These are phyloP conservation scores for Asteroscopus sphinx DNA, from an alignment of 2,888 invertebrate genomes.

Conservation along the genomic window DNA sequence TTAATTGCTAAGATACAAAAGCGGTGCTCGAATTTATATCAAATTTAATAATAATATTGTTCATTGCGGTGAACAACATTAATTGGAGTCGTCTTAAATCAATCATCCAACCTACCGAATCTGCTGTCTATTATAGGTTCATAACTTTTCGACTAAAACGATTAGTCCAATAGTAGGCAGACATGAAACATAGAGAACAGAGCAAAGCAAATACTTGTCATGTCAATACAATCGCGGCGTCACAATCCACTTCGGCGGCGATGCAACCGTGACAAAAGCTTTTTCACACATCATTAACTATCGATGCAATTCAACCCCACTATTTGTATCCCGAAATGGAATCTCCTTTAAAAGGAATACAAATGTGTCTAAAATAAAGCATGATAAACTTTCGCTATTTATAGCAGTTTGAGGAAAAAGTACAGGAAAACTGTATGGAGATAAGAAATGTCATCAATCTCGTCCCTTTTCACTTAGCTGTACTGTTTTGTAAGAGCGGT, in stretches of 20 bases:
- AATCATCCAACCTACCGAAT: too few relatives aligned
- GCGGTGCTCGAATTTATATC: conserved; percentile 30
- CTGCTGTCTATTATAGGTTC: too few relatives aligned
- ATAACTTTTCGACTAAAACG: too few relatives aligned
- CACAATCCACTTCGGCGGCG: conserved; percentile 9
- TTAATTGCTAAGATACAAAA: conserved; percentile 57
- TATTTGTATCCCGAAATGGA: conserved; percentile 22
- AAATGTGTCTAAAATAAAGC: conserved; percentile 35
- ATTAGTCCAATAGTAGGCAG: conserved; percentile 5
- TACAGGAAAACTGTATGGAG: conserved; percentile 40
- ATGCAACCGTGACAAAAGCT: conserved; percentile 28
- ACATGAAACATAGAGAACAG: conserved; percentile 6
- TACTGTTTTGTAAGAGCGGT: conserved; percentile 25
- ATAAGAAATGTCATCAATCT: conserved; percentile 51
- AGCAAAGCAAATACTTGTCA: conserved; percentile 41
- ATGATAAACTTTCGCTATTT: conserved; percentile 30
- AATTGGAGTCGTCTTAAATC: conserved; percentile 1
- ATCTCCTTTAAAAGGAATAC: conserved; percentile 14
- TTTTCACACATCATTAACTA: conserved; percentile 45
- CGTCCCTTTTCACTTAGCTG: conserved; percentile 46
- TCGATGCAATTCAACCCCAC: conserved; percentile 20
- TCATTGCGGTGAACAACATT: conserved; percentile 10
- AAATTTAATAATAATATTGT: conserved; percentile 35
- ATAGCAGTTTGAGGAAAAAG: conserved; percentile 37
- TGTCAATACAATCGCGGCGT: conserved; percentile 36